phyloP scores from a whole-genome alignment of 2,888 invertebrate genomes.

The Nematopogon swammerdamellus region DNA sequence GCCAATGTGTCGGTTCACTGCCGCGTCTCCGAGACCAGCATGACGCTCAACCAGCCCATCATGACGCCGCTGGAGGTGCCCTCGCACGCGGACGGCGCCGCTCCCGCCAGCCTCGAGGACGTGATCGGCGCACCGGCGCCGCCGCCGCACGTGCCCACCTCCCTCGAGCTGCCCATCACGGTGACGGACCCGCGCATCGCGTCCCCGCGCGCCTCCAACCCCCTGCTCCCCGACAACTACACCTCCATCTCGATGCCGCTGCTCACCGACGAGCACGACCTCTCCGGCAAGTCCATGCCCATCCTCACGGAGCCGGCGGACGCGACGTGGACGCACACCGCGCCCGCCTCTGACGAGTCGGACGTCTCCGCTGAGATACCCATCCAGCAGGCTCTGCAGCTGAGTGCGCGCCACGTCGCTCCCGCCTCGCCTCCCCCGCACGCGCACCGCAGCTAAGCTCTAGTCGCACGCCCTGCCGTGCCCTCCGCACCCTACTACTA shows the following conservation, averaged over 20 bases:
- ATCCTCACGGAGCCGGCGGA: slow-evolving; percentile 31
- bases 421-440: no score
- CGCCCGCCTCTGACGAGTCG: slow-evolving; percentile 36
- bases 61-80: slow-evolving; percentile 80
- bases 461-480: no score
- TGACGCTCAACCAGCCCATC: slow-evolving; percentile 73
- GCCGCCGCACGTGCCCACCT: slow-evolving; percentile 63
- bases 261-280: slow-evolving; percentile 46
- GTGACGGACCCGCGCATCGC: slow-evolving; percentile 74
- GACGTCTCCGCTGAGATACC: slow-evolving; percentile 41
- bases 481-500: no score
- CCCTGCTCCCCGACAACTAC: slow-evolving; percentile 19
- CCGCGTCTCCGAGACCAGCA: slow-evolving; percentile 71
- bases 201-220: slow-evolving; percentile 39
- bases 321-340: slow-evolving; percentile 31
- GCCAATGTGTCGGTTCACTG: slow-evolving; percentile 53
- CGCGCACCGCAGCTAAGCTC: no score
- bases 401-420: slow-evolving; percentile 15
- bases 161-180: slow-evolving; percentile 71
- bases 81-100: slow-evolving; percentile 36
- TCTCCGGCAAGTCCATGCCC: slow-evolving; percentile 36
- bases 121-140: slow-evolving; percentile 58
- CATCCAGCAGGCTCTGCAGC: slow-evolving; percentile 35
- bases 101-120: slow-evolving; percentile 44
- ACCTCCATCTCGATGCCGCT: slow-evolving; percentile 59